A percentile compares a stretch with the other conserved stretches of the same genome.
Conservation (phyloP, 2,888 invertebrate species). For the Oligia strigilis region DNA sequence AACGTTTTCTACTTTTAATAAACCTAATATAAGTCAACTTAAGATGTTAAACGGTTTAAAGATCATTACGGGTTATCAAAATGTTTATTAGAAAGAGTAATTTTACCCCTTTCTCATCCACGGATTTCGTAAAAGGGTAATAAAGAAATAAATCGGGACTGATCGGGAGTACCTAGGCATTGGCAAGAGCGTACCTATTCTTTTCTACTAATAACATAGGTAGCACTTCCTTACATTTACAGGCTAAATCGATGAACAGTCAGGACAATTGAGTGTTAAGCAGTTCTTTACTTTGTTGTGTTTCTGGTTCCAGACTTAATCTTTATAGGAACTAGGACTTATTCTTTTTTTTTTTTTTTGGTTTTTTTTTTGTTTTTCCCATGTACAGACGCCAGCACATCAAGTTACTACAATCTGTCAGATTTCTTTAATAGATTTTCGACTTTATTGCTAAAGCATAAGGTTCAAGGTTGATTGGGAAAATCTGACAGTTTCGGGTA, state of each 20-base stretch:
- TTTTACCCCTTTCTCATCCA: neutral
- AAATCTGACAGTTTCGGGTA: too few relatives aligned
- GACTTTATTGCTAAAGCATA: too few relatives aligned
- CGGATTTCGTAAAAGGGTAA: constrained; percentile 11
- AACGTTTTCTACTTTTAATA: neutral
- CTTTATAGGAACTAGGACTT: too few relatives aligned
- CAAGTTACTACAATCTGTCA: too few relatives aligned
- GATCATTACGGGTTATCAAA: neutral
- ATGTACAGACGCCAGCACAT: too few relatives aligned
- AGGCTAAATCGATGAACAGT: too few relatives aligned
- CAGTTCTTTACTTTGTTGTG: neutral
- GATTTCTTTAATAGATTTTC: too few relatives aligned
- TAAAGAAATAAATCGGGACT: neutral
- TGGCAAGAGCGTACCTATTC: neutral
- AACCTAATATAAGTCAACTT: neutral
- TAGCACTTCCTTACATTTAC: neutral
- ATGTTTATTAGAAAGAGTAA: neutral
- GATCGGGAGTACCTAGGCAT: neutral
- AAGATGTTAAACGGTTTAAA: neutral
- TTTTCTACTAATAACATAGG: neutral
- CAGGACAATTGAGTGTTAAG: neutral
- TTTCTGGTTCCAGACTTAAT: neutral
- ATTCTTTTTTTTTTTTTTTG: too few relatives aligned
- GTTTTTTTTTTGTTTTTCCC: too few relatives aligned
- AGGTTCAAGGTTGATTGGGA: too few relatives aligned